Evolutionary conservation across 2,797 vertebrate genomes (phyloP), one percentile per base, ranked within the genome.

Genomic region (Apodemus agrarius): DNA sequence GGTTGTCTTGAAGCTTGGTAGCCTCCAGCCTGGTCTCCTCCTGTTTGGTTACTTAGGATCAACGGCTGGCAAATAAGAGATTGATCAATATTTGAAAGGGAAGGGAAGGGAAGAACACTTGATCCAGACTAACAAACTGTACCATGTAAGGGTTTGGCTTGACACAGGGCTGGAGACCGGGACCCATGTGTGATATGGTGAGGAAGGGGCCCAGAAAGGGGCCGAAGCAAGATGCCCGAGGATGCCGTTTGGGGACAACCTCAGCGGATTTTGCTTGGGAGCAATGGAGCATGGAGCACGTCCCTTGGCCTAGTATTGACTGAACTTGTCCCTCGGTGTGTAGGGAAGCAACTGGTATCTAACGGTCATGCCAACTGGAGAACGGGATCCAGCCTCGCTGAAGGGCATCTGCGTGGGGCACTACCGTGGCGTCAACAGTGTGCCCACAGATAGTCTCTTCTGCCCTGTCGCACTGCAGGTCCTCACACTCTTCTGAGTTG

Each of bases 71-170:
- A 52, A 79, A 40, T 46, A 80, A 61, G 21, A 49, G 17, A 81
- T 13, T 81, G 24, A 74, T 24, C 81, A 57, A 26, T 83, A 78
- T 84, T 94, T 95, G 74, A 75, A 92, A 96, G 84, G 19, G 13
- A 91, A 74, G 22, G 34, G 26, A 93, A 85, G 3, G 29, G 34
- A 75, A 85, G 65, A 96, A 79, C 17, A 59, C 54, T 84, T n/a
- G n/a, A 65, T 7, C 87, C 24, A 3, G n/a, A 40, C 34, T 46
- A 63, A 40, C 17, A 69, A 57, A 84, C 6, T 31, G n/a, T 34
- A 80, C 6, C 37, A 10, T 16, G 4, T 75, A 11, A 52, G 69
- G n/a, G 12, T 87, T 43, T 83, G 49, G n/a, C 43, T 93, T 34
- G 29, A 87, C 43, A 54, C 22, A 75, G 63, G 88, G 29, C 5